These are phyloP conservation scores for Pocillopora damicornis DNA, from an alignment of 64 coral and sea anemone genomes.

Conservation along the genomic window DNA sequence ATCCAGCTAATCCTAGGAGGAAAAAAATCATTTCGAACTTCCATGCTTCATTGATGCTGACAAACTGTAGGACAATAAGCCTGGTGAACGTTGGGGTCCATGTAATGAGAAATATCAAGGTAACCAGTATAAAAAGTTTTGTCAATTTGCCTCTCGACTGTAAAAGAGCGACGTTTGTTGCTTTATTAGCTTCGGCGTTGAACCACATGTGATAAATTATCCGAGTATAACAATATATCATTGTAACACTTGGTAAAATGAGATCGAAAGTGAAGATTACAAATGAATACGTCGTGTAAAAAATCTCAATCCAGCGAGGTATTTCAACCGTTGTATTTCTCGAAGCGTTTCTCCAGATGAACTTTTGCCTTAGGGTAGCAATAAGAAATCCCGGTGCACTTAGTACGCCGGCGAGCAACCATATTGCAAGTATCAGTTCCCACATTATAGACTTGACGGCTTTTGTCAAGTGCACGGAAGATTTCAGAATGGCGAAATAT, in stretches of 20 bases:
- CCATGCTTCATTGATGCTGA: background rate
- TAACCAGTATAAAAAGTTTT: slow-evolving; percentile 31
- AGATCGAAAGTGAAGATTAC: background rate
- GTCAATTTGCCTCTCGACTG: slow-evolving; percentile 39
- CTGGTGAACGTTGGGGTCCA: slow-evolving; percentile 32
- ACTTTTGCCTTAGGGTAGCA: background rate
- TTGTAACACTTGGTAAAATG: background rate
- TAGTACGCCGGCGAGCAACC: background rate
- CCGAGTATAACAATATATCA: slow-evolving; percentile 12
- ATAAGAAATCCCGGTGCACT: background rate
- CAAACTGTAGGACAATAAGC: background rate
- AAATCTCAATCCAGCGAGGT: background rate
- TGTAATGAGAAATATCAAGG: slow-evolving; percentile 2
- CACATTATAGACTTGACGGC: background rate
- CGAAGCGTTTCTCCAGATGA: background rate
- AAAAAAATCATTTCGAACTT: background rate
- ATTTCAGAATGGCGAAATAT: slow-evolving; percentile 40
- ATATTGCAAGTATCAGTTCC: background rate
- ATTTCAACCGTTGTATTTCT: background rate
- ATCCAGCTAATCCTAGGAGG: background rate
- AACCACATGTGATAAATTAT: slow-evolving; percentile 40
- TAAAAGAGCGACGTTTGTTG: slow-evolving; percentile 6
- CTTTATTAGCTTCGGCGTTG: background rate
- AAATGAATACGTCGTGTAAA: background rate
- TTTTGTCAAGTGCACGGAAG: slow-evolving; percentile 19